Conservation (phyloP, 2,888 invertebrate species). For the Latrodectus elegans region DNA sequence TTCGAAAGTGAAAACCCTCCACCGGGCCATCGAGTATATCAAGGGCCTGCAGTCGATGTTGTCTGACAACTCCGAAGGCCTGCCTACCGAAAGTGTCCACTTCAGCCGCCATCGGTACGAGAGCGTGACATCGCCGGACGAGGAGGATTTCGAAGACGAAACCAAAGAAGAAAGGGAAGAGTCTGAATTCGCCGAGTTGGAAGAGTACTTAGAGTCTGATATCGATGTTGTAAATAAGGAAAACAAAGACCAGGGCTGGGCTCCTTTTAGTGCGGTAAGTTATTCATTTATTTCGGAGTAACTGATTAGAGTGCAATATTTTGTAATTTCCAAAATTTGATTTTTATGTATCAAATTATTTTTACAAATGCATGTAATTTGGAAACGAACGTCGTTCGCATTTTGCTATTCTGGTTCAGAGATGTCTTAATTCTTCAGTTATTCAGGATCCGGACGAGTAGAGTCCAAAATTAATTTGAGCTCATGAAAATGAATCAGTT, state of each 20-base stretch:
- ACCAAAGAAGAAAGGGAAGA: constrained; percentile 11
- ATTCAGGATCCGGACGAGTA: too few relatives aligned
- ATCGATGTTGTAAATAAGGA: constrained; percentile 66
- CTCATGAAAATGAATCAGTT: too few relatives aligned
- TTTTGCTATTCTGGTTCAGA: too few relatives aligned
- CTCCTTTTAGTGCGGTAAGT: constrained; percentile 48
- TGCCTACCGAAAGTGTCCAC: not conserved
- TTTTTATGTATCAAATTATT: too few relatives aligned
- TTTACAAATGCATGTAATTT: too few relatives aligned
- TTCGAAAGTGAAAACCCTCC: constrained; percentile 81
- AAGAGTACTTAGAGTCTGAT: constrained; percentile 37
- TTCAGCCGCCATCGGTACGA: constrained; percentile 3
- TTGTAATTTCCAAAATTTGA: too few relatives aligned
- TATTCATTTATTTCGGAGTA: not conserved
- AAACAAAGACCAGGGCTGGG: constrained; percentile 65
- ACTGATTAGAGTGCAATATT: too few relatives aligned
- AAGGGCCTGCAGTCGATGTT: constrained; percentile 77
- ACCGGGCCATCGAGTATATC: constrained; percentile 81
- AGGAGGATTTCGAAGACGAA: constrained; percentile 16
- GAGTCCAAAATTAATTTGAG: too few relatives aligned
- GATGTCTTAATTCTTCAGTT: too few relatives aligned
- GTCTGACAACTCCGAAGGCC: not conserved
- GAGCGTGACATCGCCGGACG: constrained; percentile 8
- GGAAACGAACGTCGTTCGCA: too few relatives aligned
- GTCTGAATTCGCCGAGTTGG: constrained; percentile 18